Evolutionary conservation across 2,888 invertebrate species (phyloP), one percentile per base, ranked within the genome.

Genomic region (Agrenia bidenticulata): DNA sequence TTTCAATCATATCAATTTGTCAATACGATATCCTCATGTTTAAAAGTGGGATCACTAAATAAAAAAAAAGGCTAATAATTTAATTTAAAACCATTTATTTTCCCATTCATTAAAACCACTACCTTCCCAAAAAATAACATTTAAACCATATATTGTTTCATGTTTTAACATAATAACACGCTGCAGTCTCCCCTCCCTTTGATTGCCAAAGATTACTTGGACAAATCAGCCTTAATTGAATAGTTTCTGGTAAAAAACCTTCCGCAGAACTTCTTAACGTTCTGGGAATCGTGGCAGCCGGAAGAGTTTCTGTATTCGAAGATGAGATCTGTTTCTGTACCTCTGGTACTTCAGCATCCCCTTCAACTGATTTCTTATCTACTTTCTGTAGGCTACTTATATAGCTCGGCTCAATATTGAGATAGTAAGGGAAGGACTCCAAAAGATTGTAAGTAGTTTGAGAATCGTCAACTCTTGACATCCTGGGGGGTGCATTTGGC

Each of bases 401-500:
- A 5, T 51, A 4, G 19, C 4, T 4, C 4, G 13, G 51, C 19
- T 26, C 51, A 21, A 51, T 5, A 51, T 51, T 51, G 4, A 51
- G 15, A 24, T 17, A 17, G 26, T 24, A 51, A 19, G 51, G 51
- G 21, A 51, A 51, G 4, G 51, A 24, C 5, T 51, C 51, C 19
- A 51, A 19, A 9, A 51, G 4, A 21, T 51, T 15, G 21, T 51
- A 51, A 13, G 13, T 51, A 13, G 4, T 51, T 26, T 15, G 15
- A n/a, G 15, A 19, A 11, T 51, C 51, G 15, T 51, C 51, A 17
- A 51, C 2, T 26, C 51, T 51, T 2, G 51, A 51, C 4, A 9
- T 51, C 21, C 51, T 51, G 15, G 51, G 51, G 4, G 26, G 26
- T 5, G 24, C n/a, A 23, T 51, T 51, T 51, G 51, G 51, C 51